Conservation (phyloP, 2,797 vertebrate genomes). For the Propithecus perrieri region DNA sequence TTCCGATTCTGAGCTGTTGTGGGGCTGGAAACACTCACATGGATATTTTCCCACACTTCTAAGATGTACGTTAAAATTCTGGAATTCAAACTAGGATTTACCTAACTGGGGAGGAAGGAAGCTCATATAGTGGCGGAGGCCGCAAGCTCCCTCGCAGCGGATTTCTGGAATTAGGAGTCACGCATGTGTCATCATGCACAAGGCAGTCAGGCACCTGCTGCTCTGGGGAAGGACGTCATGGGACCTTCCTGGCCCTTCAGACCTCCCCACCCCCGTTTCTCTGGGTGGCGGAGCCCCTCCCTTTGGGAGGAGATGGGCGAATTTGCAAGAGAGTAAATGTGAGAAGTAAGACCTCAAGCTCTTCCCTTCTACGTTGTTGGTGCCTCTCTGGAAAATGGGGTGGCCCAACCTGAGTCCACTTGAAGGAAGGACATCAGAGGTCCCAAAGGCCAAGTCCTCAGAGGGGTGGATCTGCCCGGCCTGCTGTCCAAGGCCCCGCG, state of each 20-base stretch:
- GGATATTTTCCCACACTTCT: background rate
- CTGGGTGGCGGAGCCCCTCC: background rate
- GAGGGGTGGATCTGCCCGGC: rapidly evolving
- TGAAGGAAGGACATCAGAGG: background rate
- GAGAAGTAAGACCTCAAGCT: background rate
- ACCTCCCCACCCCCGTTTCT: background rate
- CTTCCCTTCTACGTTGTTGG: rapidly evolving
- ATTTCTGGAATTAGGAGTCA: background rate
- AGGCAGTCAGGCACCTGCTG: rapidly evolving
- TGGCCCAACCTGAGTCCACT: background rate
- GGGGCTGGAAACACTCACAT: rapidly evolving
- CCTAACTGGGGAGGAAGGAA: rapidly evolving
- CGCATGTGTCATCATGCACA: rapidly evolving
- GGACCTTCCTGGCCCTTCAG: background rate
- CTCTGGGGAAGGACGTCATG: background rate
- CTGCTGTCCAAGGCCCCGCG: rapidly evolving
- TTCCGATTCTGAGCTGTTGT: rapidly evolving
- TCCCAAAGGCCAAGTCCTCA: too few relatives aligned
- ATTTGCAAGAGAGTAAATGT: rapidly evolving
- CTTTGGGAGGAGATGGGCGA: background rate
- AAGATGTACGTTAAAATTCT: background rate
- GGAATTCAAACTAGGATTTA: background rate
- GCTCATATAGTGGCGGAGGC: background rate
- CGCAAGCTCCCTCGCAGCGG: rapidly evolving
- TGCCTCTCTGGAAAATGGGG: background rate